Evolutionary conservation across 2,797 vertebrate genomes (phyloP).

Genomic region (Sebastes hopkinsi): DNA sequence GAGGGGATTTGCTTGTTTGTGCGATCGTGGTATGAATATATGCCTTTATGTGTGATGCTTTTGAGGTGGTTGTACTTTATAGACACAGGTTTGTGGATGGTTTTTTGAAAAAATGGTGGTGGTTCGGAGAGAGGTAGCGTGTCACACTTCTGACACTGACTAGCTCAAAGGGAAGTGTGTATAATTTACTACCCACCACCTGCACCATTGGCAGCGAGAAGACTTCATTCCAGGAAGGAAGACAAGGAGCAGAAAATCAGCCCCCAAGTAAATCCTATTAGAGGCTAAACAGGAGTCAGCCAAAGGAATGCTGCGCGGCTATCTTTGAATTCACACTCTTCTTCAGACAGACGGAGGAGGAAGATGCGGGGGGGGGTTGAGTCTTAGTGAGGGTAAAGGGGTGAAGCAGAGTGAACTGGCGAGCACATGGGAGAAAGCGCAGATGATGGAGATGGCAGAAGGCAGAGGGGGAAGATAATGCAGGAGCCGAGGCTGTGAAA

Average conservation of each 20-base stretch:
- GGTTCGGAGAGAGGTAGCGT: constrained; percentile 18
- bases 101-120: constrained; percentile 4
- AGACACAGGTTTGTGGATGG: background rate
- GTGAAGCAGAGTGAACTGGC: constrained; percentile 33
- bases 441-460: constrained; percentile 25
- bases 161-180: constrained; percentile 71
- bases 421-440: constrained; percentile 16
- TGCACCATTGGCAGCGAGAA: constrained; percentile 68
- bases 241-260: constrained; percentile 69
- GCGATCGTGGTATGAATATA: constrained; percentile 21
- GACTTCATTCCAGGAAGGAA: constrained; percentile 69
- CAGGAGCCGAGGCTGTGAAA: constrained; percentile 36
- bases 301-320: constrained; percentile 52
- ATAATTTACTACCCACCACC: constrained; percentile 81
- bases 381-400: constrained; percentile 15
- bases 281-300: constrained; percentile 71
- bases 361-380: background rate
- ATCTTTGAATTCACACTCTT: constrained; percentile 46
- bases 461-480: constrained; percentile 16
- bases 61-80: constrained; percentile 7
- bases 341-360: constrained; percentile 17
- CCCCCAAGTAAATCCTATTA: constrained; percentile 74
- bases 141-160: constrained; percentile 47
- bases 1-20: constrained; percentile 56
- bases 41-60: constrained; percentile 4